Evolutionary conservation across 1,140 invertebrate species (phyloP).

Genomic region (Drosophila micromelanica): DNA sequence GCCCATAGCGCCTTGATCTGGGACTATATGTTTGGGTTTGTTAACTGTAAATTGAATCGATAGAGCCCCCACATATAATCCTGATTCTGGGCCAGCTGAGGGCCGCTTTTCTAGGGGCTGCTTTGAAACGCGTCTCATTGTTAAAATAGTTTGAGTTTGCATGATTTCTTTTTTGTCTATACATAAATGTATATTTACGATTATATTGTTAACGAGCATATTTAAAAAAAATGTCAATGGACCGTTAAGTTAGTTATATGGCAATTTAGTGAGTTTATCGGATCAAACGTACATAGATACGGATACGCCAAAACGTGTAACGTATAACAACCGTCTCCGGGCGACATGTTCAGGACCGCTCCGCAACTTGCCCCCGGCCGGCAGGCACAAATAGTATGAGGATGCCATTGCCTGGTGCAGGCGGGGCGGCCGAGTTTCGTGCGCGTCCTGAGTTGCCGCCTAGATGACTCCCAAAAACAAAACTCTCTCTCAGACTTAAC

Average conservation of each 20-base stretch:
- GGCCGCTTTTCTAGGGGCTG: slow-evolving; percentile 25
- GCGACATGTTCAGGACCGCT: slow-evolving; percentile 8
- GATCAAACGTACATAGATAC: neutral
- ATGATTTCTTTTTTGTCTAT: slow-evolving; percentile 27
- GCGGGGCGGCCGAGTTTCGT: slow-evolving; percentile 43
- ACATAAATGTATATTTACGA: slow-evolving; percentile 29
- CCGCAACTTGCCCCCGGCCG: slow-evolving; percentile 6
- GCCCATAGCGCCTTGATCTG: neutral
- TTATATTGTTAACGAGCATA: slow-evolving; percentile 68
- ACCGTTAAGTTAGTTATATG: slow-evolving; percentile 50
- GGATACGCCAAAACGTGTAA: slow-evolving; percentile 2
- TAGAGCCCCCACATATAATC: neutral
- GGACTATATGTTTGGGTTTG: neutral
- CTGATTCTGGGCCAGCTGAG: neutral
- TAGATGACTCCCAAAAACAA: slow-evolving; percentile 11
- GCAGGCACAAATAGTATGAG: slow-evolving; percentile 66
- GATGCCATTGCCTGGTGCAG: slow-evolving; percentile 65
- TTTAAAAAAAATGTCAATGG: slow-evolving; percentile 62
- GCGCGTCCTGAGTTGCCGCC: slow-evolving; percentile 38
- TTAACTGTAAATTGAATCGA: slow-evolving; percentile 30
- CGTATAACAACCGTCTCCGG: neutral
- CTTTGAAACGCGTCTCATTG: slow-evolving; percentile 27
- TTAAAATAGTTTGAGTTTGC: slow-evolving; percentile 49
- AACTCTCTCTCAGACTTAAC: slow-evolving; percentile 64
- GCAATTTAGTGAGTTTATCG: slow-evolving; percentile 34